A percentile compares a stretch with the other conserved stretches of the same genome.
Evolutionary conservation across 2,113 vertebrate species (phyloP).

Genomic region (Raphicerus campestris): DNA sequence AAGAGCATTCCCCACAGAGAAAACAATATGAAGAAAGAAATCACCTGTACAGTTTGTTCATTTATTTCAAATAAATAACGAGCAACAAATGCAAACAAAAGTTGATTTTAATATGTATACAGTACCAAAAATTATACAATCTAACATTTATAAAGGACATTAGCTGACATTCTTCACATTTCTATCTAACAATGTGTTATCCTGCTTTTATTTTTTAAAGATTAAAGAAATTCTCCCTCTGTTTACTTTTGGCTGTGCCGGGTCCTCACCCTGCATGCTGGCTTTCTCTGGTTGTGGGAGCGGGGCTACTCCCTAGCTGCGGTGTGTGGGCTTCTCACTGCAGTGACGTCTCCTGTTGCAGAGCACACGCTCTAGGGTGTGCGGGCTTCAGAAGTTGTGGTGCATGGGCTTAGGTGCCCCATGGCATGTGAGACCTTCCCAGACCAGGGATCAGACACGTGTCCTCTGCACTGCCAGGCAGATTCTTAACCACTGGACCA

Average conservation of each 20-base stretch:
- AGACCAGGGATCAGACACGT: neutral
- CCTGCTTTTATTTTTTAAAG: neutral
- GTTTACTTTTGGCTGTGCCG: neutral
- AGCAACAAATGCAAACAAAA: no score
- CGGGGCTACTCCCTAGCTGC: neutral
- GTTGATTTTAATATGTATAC: neutral
- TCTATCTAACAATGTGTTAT: neutral
- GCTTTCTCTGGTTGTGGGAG: neutral
- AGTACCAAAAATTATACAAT: neutral
- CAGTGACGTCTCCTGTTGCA: neutral
- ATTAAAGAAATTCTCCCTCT: rapidly evolving
- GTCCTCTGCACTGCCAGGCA: neutral
- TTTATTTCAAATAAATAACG: neutral
- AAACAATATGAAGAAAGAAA: neutral
- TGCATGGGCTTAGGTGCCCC: neutral
- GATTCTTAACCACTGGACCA: neutral
- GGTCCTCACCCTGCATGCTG: neutral
- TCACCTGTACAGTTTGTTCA: neutral
- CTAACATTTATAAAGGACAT: neutral
- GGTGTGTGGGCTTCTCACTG: neutral
- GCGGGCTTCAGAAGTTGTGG: neutral
- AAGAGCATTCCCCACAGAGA: neutral
- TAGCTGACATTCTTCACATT: neutral
- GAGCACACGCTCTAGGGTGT: neutral
- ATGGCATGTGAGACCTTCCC: neutral